Evolutionary conservation across 2,888 invertebrate genomes (phyloP), one percentile per base, ranked within the genome.

Genomic region (Melolontha melolontha): DNA sequence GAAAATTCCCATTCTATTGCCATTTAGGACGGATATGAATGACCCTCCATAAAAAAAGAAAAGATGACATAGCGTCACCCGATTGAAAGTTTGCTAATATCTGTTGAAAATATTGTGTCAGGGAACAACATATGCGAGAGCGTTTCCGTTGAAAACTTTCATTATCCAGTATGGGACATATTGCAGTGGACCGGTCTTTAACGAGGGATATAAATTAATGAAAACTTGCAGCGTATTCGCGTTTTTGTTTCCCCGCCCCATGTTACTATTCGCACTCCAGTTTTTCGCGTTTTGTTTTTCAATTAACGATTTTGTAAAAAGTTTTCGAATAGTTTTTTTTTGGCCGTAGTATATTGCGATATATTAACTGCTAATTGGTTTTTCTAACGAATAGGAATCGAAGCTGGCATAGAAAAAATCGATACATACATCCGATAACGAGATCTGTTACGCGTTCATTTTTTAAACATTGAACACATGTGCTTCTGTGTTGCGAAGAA

Each of bases 11-110:
- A 6, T 34, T 10, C 34, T 34, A 49, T 49, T n/a, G 7, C 8
- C 12, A 51, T 51, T 14, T n/a, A 29, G 12, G 11, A 29, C 51
- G 22, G 29, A 27, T 51, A 51, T 12, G 29, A 29, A 51, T 51
- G 29, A 5, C n/a, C 12, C n/a, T 8, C 51, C 12, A 14, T 29
- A 29, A 27, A 51, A 51, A n/a, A 10, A 5, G 51, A 27, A 51
- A 22, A 27, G 50, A 50, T n/a, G 50, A 50, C 8, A 54, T 29
- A 40, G 10, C 39, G 39, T 10, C 40, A 14, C 2, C 16, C 34
- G 54, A 54, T 54, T 54, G 54, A 54, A 54, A 54, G 40, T 54
- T 54, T 54, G 54, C 54, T 54, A 54, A 54, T 54, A 54, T 54
- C 40, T 54, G 54, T 40, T 54, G 40, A 40, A 40, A 54, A 54